Conservation (phyloP, 2,797 vertebrate genomes). For the Falco peregrinus region DNA sequence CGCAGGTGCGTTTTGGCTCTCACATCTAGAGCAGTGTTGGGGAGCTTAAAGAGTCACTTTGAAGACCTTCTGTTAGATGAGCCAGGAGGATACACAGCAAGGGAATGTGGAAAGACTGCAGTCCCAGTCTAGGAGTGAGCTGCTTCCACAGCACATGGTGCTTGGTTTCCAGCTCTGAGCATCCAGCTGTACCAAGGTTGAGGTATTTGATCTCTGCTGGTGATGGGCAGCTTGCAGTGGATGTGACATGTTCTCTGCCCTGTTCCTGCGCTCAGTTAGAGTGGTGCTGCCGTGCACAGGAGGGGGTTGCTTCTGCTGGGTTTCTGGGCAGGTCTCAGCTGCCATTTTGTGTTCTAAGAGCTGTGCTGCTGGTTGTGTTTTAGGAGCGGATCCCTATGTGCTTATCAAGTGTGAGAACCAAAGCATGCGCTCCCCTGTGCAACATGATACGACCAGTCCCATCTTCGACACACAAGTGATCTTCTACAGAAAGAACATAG, state of each 20-base stretch:
- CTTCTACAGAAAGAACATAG: constrained; percentile 88
- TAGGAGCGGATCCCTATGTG: constrained; percentile 90
- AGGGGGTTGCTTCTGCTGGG: not conserved
- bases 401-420: constrained; percentile 88
- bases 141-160: not conserved
- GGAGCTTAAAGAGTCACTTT: not conserved
- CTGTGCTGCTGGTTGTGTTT: constrained; percentile 26
- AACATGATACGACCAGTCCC: constrained; percentile 77
- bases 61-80: not conserved
- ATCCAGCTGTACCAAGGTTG: not conserved
- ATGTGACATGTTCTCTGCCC: accelerated
- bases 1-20: not conserved
- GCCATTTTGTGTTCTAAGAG: not conserved
- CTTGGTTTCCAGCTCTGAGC: not conserved
- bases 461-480: constrained; percentile 83
- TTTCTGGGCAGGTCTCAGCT: not conserved
- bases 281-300: not conserved
- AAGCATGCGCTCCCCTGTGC: constrained; percentile 76
- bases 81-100: not conserved
- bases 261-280: not conserved
- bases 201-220: not conserved
- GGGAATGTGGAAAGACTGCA: not conserved
- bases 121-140: not conserved
- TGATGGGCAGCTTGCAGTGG: not conserved
- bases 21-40: accelerated